phyloP scores from a whole-genome alignment of 2,888 invertebrate species.

The Neuroscelio doddi region DNA sequence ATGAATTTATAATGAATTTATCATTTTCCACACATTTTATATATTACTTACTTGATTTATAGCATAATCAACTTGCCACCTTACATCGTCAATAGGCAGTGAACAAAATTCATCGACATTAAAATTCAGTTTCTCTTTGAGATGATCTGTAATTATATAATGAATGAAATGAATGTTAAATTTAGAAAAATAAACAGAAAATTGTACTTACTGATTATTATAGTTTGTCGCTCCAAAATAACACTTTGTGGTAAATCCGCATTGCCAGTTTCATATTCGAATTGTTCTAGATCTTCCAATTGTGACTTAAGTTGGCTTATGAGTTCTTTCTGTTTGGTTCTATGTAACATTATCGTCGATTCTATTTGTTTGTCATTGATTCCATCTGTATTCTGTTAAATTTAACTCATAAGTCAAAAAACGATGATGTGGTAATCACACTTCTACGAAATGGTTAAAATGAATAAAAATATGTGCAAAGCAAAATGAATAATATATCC shows the following conservation, averaged over 20 bases:
- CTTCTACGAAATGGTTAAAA: too few species aligned
- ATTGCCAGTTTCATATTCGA: conserved; percentile 91
- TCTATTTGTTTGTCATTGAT: conserved; percentile 73
- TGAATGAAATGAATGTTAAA: background rate
- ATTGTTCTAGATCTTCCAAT: conserved; percentile 91
- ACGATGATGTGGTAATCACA: too few species aligned
- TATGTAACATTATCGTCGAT: conserved; percentile 76
- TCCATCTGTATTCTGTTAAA: conserved; percentile 52
- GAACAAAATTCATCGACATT: conserved; percentile 86
- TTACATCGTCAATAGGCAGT: conserved; percentile 86
- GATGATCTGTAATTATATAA: conserved; percentile 77
- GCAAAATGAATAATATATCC: conserved; percentile 1
- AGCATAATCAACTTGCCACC: conserved; percentile 91
- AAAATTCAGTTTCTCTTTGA: conserved; percentile 88
- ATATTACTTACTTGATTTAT: conserved; percentile 79
- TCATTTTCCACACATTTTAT: too few species aligned
- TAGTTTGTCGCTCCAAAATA: conserved; percentile 89
- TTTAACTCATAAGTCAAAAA: too few species aligned
- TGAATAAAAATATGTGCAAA: conserved; percentile 10
- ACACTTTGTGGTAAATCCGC: conserved; percentile 85
- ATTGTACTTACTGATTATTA: conserved; percentile 78
- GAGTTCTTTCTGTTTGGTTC: conserved; percentile 83
- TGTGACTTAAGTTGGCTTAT: conserved; percentile 93
- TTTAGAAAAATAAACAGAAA: background rate
- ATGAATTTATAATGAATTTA: too few species aligned